Conservation (phyloP, 2,113 vertebrate species). For the Atherinomorus stipes region DNA sequence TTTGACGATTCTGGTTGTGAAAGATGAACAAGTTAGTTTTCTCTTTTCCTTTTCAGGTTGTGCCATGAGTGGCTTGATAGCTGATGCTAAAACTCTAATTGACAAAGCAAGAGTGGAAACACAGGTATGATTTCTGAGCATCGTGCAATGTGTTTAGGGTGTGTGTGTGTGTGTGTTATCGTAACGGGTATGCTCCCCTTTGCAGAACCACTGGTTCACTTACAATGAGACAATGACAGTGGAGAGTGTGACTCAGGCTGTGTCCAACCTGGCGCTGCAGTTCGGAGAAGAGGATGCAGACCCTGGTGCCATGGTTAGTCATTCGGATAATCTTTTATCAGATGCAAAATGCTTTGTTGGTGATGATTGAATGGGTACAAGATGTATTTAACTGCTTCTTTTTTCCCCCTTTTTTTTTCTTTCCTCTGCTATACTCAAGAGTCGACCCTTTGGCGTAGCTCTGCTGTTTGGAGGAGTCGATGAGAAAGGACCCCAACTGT, state of each 20-base stretch:
- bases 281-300: conserved; percentile 99
- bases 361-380: neutral
- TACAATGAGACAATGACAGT: conserved; percentile 99
- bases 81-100: conserved; percentile 98
- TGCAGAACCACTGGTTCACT: conserved; percentile 98
- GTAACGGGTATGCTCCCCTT: neutral
- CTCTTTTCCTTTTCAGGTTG: conserved; percentile 85
- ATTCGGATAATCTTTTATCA: neutral
- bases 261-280: conserved; percentile 97
- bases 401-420: neutral
- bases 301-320: conserved; percentile 94
- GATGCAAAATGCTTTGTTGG: neutral
- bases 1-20: neutral
- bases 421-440: conserved; percentile 77
- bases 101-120: conserved; percentile 99
- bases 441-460: conserved; percentile 96
- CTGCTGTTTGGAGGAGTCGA: conserved; percentile 97
- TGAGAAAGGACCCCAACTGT: conserved; percentile 98
- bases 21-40: neutral
- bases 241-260: conserved; percentile 97
- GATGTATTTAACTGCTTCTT: neutral
- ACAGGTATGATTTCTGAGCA: conserved; percentile 85
- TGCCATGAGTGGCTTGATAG: conserved; percentile 99
- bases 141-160: neutral
- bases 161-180: neutral